Percentiles rank a stretch among this genome's conserved stretches.
Evolutionary conservation across 2,888 invertebrate species (phyloP).

Genomic region (Erpobdella octoculata): DNA sequence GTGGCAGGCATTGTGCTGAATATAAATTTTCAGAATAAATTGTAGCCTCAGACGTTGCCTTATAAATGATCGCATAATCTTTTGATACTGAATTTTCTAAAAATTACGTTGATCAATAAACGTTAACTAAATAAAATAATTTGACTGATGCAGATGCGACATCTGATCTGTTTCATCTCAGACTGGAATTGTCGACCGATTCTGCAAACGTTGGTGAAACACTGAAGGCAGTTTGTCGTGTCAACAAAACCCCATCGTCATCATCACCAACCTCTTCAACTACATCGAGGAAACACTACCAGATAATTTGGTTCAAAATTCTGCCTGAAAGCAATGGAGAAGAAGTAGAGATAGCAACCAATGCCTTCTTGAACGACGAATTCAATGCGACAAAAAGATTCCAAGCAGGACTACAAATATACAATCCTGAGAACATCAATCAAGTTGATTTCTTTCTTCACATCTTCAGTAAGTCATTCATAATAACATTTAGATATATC

Average conservation of each 20-base stretch:
- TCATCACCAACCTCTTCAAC: background rate
- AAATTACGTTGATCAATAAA: too few relatives aligned
- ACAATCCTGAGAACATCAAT: background rate
- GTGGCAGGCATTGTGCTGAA: too few relatives aligned
- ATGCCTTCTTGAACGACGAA: slow-evolving; percentile 26
- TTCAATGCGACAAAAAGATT: slow-evolving; percentile 26
- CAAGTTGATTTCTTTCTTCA: slow-evolving; percentile 19
- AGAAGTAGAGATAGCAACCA: slow-evolving; percentile 32
- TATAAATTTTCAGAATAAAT: too few relatives aligned
- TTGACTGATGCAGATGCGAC: too few relatives aligned
- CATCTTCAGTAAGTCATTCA: slow-evolving; percentile 9
- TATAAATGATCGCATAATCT: too few relatives aligned
- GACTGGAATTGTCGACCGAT: slow-evolving; percentile 12
- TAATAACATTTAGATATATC: background rate
- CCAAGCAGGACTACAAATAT: background rate
- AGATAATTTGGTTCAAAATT: slow-evolving; percentile 31
- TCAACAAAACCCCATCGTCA: slow-evolving; percentile 5
- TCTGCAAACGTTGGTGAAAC: slow-evolving; percentile 15
- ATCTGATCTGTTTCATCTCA: slow-evolving; percentile 10
- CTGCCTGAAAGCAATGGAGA: slow-evolving; percentile 20
- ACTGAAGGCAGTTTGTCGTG: slow-evolving; percentile 11
- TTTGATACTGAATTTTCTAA: too few relatives aligned
- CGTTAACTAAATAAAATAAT: too few relatives aligned
- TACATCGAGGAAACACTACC: slow-evolving; percentile 9
- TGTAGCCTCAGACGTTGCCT: too few relatives aligned